Conservation (phyloP, 2,888 invertebrate species). For the Cryptocephalus primarius region DNA sequence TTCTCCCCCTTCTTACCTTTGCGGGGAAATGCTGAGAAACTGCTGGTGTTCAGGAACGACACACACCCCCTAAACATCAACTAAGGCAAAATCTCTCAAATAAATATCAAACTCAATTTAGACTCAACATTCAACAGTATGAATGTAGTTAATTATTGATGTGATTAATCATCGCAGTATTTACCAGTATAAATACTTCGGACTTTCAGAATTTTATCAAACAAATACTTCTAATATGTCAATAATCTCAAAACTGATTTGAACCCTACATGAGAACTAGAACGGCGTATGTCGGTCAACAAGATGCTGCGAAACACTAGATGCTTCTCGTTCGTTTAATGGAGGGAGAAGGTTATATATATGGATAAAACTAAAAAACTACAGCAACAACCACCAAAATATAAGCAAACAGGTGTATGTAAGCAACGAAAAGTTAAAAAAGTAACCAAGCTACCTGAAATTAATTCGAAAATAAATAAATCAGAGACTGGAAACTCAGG, state of each 20-base stretch:
- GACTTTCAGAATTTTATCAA: neutral
- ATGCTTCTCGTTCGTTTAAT: slow-evolving; percentile 4
- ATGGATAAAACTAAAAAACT: slow-evolving; percentile 12
- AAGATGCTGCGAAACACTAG: neutral
- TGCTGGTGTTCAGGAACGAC: slow-evolving; percentile 4
- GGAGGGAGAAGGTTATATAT: slow-evolving; percentile 23
- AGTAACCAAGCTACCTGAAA: slow-evolving; percentile 25
- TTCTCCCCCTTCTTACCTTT: slow-evolving; percentile 38
- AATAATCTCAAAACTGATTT: too few species aligned
- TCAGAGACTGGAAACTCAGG: slow-evolving; percentile 37
- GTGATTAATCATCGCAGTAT: slow-evolving; percentile 1
- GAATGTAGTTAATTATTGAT: neutral
- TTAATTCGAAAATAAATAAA: slow-evolving; percentile 19
- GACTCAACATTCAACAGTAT: slow-evolving; percentile 7
- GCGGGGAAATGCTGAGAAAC: slow-evolving; percentile 8
- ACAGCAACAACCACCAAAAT: slow-evolving; percentile 18
- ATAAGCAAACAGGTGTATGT: slow-evolving; percentile 22
- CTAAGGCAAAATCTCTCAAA: neutral
- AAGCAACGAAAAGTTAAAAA: slow-evolving; percentile 24
- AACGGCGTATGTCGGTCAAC: too few species aligned
- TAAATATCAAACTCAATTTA: neutral
- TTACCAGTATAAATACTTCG: slow-evolving; percentile 9
- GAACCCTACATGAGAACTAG: too few species aligned
- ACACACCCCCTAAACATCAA: neutral
- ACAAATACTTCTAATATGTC: too few species aligned